Percentiles rank a stretch among this genome's conserved stretches.
Evolutionary conservation across 2,113 vertebrate genomes (phyloP).

Genomic region (Dicerorhinus sumatrensis): DNA sequence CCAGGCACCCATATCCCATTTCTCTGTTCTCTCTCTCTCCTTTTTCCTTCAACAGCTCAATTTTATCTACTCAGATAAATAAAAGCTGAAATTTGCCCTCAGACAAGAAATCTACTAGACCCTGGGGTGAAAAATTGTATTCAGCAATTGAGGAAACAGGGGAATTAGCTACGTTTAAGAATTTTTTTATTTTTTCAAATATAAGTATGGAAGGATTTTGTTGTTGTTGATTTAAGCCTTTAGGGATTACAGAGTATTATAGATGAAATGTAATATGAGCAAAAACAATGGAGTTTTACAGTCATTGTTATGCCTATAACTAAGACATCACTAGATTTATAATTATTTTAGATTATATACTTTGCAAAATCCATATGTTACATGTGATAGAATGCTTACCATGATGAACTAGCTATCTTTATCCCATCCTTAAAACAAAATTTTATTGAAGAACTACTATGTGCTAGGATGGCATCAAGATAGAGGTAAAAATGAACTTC

Average conservation of each 20-base stretch:
- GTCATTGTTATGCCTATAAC: not conserved
- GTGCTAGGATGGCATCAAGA: not conserved
- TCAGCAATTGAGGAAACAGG: not conserved
- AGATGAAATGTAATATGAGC: not conserved
- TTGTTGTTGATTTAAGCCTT: conserved; percentile 21
- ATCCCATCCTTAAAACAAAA: not conserved
- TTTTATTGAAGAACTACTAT: conserved; percentile 44
- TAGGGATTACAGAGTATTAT: not conserved
- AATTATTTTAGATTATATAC: conserved; percentile 29
- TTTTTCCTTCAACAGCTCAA: not conserved
- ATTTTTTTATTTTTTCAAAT: not conserved
- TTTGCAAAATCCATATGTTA: not conserved
- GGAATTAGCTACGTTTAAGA: not conserved
- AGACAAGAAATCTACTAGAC: not conserved
- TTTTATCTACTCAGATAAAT: conserved; percentile 14
- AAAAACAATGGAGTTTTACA: not conserved
- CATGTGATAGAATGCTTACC: not conserved
- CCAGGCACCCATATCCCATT: not conserved
- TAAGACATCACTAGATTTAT: not conserved
- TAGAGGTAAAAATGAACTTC: not conserved
- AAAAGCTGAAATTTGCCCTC: not conserved
- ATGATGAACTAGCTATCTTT: not conserved
- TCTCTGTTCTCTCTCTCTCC: not conserved
- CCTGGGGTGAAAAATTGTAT: not conserved
- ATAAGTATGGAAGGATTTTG: not conserved